phyloP scores from a whole-genome alignment of 92 coral and sea anemone species.

The Heteractis magnifica region DNA sequence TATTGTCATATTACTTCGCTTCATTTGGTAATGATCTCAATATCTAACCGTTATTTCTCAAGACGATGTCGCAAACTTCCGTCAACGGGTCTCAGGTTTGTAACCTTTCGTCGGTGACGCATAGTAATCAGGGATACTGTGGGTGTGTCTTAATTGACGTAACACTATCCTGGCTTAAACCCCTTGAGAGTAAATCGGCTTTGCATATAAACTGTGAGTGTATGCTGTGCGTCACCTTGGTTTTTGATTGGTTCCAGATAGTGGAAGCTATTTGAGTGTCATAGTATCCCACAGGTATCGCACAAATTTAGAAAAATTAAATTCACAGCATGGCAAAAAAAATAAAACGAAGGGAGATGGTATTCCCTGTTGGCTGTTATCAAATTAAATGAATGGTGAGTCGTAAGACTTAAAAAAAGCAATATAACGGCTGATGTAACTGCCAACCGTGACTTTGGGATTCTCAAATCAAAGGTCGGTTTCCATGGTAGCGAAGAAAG shows the following conservation, averaged over 20 bases:
- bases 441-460: background rate
- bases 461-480: conserved; percentile 7
- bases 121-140: background rate
- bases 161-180: background rate
- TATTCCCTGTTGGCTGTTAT: background rate
- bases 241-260: too few relatives aligned
- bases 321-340: too few relatives aligned
- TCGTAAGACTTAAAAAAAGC: background rate
- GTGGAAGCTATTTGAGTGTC: too few relatives aligned
- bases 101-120: background rate
- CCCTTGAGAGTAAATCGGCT: too few relatives aligned
- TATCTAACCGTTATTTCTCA: background rate
- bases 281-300: too few relatives aligned
- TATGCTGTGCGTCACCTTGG: too few relatives aligned
- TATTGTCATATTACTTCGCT: background rate
- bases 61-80: background rate
- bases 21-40: background rate
- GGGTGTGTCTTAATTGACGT: background rate
- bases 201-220: too few relatives aligned
- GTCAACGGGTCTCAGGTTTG: background rate
- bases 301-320: too few relatives aligned
- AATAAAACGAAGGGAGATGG: too few relatives aligned
- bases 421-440: background rate
- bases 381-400: background rate
- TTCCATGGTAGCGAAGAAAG: background rate